Evolutionary conservation across 2,797 vertebrate genomes (phyloP), one percentile per base, ranked within the genome.

Genomic region (Alca torda): DNA sequence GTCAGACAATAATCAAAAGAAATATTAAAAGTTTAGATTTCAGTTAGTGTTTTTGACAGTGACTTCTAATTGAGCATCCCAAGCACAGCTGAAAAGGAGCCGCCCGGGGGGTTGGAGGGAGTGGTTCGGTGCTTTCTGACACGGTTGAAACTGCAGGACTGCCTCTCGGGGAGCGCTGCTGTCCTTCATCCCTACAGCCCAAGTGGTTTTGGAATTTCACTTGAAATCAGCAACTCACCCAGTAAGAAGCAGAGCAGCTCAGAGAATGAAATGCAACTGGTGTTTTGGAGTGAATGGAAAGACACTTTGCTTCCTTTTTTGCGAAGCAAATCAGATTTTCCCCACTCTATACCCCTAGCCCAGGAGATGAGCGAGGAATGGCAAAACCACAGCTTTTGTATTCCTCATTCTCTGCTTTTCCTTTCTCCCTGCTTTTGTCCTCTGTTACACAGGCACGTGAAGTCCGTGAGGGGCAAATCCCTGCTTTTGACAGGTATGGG

Each of bases 31-130:
- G 9, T 41, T 64, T 73, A 54, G 30, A 43, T 50, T 63, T 90
- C 43, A 67, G 11, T 56, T 30, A 64, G 30, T 57, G 21, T 3
- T 84, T 81, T 39, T 72, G 39, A 69, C 23, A 57, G 20, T 46
- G 43, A 43, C 11, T 77, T 88, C 39, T 67, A 78, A 74, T 0
- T 25, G 26, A 81, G 50, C 33, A 74, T 31, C 64, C 50, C 39
- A 63, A 86, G 53, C 16, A 35, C 20, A 56, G 43, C 13, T 65
- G 63, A 77, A 69, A 6, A 92, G 31, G 10, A 80, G 30, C 4
- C 43, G 35, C 39, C 3, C 2, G 2, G 7, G 13, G 13, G 7
- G 17, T 13, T 16, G 11, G 11, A 60, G 6, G 4, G 14, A 9
- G 31, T 59, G 11, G 17, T 54, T 81, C 1, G 3, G 33, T 30